Percentiles rank a stretch among this genome's conserved stretches.
Conservation (phyloP, 64 coral and sea anemone species). For the Platygyra sinensis region DNA sequence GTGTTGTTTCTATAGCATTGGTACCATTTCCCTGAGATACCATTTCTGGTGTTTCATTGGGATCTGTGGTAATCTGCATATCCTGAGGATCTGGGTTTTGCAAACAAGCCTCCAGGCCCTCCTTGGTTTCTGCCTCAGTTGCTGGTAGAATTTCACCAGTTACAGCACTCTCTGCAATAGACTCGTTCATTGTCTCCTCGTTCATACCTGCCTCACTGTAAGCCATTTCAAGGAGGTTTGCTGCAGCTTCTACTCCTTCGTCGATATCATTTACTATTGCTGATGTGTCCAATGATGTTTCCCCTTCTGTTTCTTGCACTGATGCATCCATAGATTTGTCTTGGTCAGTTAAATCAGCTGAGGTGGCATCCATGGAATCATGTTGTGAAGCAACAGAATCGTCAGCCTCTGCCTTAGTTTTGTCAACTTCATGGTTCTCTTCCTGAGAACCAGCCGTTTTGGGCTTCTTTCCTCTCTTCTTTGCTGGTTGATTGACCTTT, state of each 20-base stretch:
- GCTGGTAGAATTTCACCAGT: slow-evolving; percentile 25
- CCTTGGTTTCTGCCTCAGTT: neutral
- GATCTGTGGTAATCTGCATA: neutral
- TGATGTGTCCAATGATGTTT: neutral
- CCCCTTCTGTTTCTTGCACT: neutral
- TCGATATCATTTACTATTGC: neutral
- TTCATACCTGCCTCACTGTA: slow-evolving; percentile 28
- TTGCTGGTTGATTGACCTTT: slow-evolving; percentile 11
- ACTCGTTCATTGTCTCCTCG: neutral
- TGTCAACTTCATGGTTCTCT: neutral
- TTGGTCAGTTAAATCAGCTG: neutral
- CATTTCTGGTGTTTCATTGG: neutral
- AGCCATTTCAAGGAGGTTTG: slow-evolving; percentile 51
- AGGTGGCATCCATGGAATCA: neutral
- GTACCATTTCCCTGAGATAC: neutral
- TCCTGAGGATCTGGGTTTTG: neutral
- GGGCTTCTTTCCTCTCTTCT: slow-evolving; percentile 25
- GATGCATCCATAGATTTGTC: neutral
- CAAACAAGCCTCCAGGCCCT: neutral
- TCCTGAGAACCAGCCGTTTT: neutral
- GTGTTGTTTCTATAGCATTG: neutral
- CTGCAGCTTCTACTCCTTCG: slow-evolving; percentile 42
- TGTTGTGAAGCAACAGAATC: slow-evolving; percentile 5
- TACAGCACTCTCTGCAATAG: neutral
- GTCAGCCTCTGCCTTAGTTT: neutral